Percentiles rank a stretch among this genome's conserved stretches.
These are phyloP conservation scores for Phenganax subtilis DNA, from an alignment of 92 coral and sea anemone genomes.

Conservation along the genomic window DNA sequence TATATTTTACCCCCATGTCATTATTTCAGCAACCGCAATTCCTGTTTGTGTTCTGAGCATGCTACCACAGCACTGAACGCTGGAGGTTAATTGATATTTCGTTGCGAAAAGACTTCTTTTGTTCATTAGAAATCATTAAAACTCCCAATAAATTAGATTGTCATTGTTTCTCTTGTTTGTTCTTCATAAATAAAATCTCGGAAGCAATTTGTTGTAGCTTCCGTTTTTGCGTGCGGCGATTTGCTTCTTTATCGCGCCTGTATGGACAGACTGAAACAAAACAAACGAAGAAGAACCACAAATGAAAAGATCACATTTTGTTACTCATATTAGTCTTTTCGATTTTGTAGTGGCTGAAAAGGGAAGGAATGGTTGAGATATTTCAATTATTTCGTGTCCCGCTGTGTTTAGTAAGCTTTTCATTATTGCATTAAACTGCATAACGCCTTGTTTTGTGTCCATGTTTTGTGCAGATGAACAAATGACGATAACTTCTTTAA, in stretches of 20 bases:
- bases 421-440: too few relatives aligned
- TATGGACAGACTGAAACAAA: constrained; percentile 5
- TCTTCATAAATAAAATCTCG: not conserved
- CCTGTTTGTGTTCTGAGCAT: not conserved
- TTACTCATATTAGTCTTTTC: too few relatives aligned
- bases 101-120: too few relatives aligned
- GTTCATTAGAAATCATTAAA: too few relatives aligned
- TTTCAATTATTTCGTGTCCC: too few relatives aligned
- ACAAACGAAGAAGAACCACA: constrained; percentile 2
- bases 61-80: not conserved
- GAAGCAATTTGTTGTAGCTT: not conserved
- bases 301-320: not conserved
- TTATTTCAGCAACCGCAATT: not conserved
- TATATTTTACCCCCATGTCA: not conserved
- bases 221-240: not conserved
- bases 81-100: too few relatives aligned
- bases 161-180: not conserved
- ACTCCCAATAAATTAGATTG: not conserved
- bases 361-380: too few relatives aligned
- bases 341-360: too few relatives aligned
- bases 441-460: too few relatives aligned
- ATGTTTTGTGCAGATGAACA: too few relatives aligned
- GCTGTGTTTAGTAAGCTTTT: too few relatives aligned
- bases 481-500: too few relatives aligned
- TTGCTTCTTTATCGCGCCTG: constrained; percentile 17